Percentiles rank a stretch among this genome's conserved stretches.
Evolutionary conservation across 2,797 vertebrate species (phyloP).

Genomic region (Sebastes glaucus): DNA sequence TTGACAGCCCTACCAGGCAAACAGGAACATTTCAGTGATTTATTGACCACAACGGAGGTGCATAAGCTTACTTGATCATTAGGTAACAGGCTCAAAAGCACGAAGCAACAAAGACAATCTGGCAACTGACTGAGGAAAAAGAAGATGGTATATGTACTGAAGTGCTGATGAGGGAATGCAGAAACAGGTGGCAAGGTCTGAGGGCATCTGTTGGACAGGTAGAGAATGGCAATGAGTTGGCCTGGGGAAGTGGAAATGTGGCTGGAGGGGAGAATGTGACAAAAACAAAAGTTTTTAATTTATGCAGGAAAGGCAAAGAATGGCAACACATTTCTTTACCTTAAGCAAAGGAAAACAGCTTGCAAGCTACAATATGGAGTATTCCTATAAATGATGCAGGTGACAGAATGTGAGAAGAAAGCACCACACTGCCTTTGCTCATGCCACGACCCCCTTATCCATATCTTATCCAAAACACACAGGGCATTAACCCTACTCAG

Average conservation of each 20-base stretch:
- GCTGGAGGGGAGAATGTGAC: neutral
- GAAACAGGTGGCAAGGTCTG: neutral
- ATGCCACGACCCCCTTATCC: no score
- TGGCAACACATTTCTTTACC: neutral
- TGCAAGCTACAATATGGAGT: neutral
- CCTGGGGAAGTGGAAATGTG: neutral
- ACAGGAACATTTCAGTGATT: no score
- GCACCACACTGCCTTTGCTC: neutral
- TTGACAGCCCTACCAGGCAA: rapidly evolving
- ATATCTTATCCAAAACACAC: neutral
- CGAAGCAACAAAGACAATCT: neutral
- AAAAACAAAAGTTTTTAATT: neutral
- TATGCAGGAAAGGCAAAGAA: neutral
- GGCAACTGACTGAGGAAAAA: neutral
- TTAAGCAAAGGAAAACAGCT: neutral
- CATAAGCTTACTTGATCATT: no score
- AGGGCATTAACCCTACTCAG: neutral
- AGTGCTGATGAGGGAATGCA: rapidly evolving
- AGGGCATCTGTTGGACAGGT: neutral
- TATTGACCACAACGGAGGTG: no score
- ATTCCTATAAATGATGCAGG: neutral
- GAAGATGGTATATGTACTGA: no score
- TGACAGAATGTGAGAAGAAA: neutral
- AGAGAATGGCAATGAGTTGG: neutral
- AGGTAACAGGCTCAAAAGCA: neutral